Evolutionary conservation across 2,113 vertebrate genomes (phyloP), one percentile per base, ranked within the genome.

Genomic region (Leptobrachium ailaonicum): DNA sequence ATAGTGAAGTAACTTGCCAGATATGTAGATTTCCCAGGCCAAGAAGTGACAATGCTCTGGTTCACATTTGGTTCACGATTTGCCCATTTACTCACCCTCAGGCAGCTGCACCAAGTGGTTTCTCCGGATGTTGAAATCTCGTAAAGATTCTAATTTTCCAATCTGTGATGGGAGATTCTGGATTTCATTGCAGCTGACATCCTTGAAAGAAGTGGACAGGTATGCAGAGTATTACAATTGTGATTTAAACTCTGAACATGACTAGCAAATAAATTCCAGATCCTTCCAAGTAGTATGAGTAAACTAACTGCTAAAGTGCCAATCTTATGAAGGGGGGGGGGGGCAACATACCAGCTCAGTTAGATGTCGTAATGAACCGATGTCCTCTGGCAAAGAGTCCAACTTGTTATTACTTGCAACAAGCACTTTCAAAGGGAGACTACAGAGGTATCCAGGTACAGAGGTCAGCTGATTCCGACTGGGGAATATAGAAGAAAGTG

Each of bases 151-250:
- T 85, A 99, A 86, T 85, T 88, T 90, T 83, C 95, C 96, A 66
- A 98, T 91, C 86, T 99, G 96, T n/a, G 94, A 88, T 68, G 97
- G 97, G 82, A 99, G 85, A 72, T 91, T 95, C 89, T 97, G 96
- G 90, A 99, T 96, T 91, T 99, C 97, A 83, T 99, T 99, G 86
- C 97, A 98, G 91, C 97, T 99, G 66, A 98, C 95, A 76, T 98
- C 97, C 97, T 99, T 85, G 82, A 82, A 85, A 75, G 3, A n/a
- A 75, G 6, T 44, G 7, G 41, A 60, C 9, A 11, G 47, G 47
- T 32, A 32, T 32, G 47, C 4, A 50, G 4, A 50, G 47, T 50
- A 50, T 50, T 50, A 50, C 1, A 50, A 50, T 50, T 1, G 8
- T 32, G 20, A 0, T 32, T 1, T 32, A 32, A 32, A 32, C 20